Conservation (phyloP, 2,888 invertebrate genomes). For the Dryomyza anilis region DNA sequence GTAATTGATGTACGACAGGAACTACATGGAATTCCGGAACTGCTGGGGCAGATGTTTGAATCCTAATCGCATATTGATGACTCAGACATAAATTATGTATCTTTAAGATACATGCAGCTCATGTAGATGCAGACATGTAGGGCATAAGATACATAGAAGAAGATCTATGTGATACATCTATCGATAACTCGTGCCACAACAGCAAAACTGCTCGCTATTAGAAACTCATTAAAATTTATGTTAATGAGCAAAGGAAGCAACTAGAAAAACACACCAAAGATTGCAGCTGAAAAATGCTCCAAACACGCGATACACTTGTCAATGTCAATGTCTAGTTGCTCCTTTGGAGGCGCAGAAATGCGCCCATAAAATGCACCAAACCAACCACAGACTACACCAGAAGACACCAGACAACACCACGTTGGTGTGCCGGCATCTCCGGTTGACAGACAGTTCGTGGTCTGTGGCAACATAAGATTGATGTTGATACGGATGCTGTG, state of each 20-base stretch:
- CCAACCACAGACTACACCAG: neutral
- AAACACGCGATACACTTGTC: slow-evolving; percentile 46
- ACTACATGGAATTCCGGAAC: neutral
- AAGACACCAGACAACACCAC: too few species aligned
- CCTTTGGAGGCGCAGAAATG: too few species aligned
- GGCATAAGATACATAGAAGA: too few species aligned
- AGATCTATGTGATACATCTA: too few species aligned
- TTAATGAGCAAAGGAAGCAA: slow-evolving; percentile 44
- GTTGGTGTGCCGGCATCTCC: neutral
- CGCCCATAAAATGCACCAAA: too few species aligned
- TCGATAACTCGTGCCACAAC: slow-evolving; percentile 47
- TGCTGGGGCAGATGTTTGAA: slow-evolving; percentile 6
- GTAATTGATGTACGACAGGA: too few species aligned
- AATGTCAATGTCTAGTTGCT: slow-evolving; percentile 43
- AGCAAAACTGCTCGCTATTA: slow-evolving; percentile 44
- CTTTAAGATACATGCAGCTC: too few species aligned
- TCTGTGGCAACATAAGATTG: slow-evolving; percentile 34
- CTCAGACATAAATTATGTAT: slow-evolving; percentile 46
- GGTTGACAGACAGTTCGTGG: slow-evolving; percentile 6
- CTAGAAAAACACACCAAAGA: neutral
- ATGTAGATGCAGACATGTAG: too few species aligned
- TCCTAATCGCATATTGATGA: slow-evolving; percentile 45
- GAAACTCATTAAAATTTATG: slow-evolving; percentile 57
- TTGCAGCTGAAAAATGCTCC: neutral
- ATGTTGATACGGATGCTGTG: slow-evolving; percentile 39